phyloP scores from a whole-genome alignment of 2,888 invertebrate species.

The Tortrix viridana region DNA sequence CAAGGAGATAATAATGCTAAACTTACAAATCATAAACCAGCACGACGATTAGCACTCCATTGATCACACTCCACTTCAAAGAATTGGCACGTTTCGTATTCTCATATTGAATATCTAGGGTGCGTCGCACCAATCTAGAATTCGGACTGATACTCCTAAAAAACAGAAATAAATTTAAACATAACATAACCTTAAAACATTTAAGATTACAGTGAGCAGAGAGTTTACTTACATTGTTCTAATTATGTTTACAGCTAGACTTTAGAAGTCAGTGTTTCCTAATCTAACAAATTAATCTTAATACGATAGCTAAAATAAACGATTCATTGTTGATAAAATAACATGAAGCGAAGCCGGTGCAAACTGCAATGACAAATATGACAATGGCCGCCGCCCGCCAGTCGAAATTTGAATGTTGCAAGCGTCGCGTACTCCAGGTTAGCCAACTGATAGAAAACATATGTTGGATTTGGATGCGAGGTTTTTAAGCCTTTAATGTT shows the following conservation, averaged over 20 bases:
- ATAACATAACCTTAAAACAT: constrained; percentile 29
- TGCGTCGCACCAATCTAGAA: constrained; percentile 79
- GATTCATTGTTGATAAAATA: too few species aligned
- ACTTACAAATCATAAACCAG: constrained; percentile 86
- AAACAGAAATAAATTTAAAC: constrained; percentile 6
- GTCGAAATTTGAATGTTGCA: too few species aligned
- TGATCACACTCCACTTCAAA: constrained; percentile 85
- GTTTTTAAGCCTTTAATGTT: too few species aligned
- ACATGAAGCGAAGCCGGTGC: too few species aligned
- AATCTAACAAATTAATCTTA: too few species aligned
- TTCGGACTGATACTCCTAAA: constrained; percentile 61
- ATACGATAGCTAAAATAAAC: too few species aligned
- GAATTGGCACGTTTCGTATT: constrained; percentile 78
- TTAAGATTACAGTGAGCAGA: background rate
- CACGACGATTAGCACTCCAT: constrained; percentile 79
- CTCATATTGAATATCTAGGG: constrained; percentile 79
- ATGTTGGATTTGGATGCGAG: background rate
- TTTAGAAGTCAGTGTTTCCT: too few species aligned
- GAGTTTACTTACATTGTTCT: constrained; percentile 11
- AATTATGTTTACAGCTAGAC: too few species aligned
- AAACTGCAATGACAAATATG: too few species aligned
- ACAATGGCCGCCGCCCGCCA: too few species aligned
- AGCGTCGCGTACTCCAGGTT: background rate
- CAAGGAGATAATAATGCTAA: background rate
- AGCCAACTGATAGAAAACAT: background rate